Percentiles rank a stretch among this genome's conserved stretches.
These are phyloP conservation scores for Epizoanthus ramosus DNA, from an alignment of 92 coral and sea anemone species.

Conservation along the genomic window DNA sequence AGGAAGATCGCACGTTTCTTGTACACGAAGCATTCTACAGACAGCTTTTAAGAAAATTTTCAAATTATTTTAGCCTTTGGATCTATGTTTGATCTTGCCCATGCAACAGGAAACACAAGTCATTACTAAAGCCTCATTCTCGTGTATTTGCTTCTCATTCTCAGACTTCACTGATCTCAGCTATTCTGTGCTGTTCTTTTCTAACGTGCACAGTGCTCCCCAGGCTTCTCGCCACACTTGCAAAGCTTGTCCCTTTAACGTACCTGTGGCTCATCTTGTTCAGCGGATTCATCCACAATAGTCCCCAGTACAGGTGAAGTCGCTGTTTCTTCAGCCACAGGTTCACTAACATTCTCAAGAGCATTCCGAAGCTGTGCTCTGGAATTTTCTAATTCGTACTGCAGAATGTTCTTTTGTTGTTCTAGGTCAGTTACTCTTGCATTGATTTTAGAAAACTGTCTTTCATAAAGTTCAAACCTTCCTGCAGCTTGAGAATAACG, in stretches of 20 bases:
- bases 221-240: not conserved
- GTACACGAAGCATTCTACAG: no score
- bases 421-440: slow-evolving; percentile 46
- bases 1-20: not conserved
- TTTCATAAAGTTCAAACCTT: slow-evolving; percentile 46
- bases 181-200: not conserved
- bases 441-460: slow-evolving; percentile 38
- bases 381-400: slow-evolving; percentile 58
- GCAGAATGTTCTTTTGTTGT: slow-evolving; percentile 59
- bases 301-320: not conserved
- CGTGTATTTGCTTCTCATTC: slow-evolving; percentile 16
- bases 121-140: slow-evolving; percentile 34
- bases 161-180: not conserved
- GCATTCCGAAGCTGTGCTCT: slow-evolving; percentile 36
- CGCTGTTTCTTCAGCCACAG: not conserved
- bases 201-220: not conserved
- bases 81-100: no score
- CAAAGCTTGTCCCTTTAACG: slow-evolving; percentile 17
- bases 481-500: slow-evolving; percentile 11
- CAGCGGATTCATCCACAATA: not conserved
- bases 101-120: not conserved
- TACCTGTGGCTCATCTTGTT: slow-evolving; percentile 49
- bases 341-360: not conserved
- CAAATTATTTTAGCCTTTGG: no score
- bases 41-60: no score